Conservation (phyloP, 2,888 invertebrate genomes). For the Machimus rusticus region DNA sequence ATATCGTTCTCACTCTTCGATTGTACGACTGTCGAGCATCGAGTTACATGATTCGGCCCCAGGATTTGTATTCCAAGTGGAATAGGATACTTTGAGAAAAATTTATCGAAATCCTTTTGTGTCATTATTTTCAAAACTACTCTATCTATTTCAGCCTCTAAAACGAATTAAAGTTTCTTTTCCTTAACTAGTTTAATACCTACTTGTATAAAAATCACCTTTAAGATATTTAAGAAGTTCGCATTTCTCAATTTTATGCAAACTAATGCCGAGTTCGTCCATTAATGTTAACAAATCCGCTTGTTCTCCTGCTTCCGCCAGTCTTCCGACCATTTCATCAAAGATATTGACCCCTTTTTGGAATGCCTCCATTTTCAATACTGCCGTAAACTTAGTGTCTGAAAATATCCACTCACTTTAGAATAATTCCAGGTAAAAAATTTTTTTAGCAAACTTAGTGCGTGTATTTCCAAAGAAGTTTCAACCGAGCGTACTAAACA, state of each 20-base stretch:
- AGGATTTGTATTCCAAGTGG: background rate
- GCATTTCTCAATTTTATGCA: background rate
- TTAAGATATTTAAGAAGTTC: background rate
- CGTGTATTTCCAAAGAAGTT: too few relatives aligned
- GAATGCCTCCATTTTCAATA: background rate
- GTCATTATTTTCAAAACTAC: background rate
- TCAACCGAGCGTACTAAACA: too few relatives aligned
- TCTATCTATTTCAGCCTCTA: background rate
- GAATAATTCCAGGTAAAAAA: too few relatives aligned
- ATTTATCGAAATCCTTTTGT: background rate
- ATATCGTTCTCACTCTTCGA: too few relatives aligned
- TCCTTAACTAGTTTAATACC: background rate
- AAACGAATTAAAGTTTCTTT: background rate
- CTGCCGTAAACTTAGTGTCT: background rate
- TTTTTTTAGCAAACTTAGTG: too few relatives aligned
- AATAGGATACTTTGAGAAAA: background rate
- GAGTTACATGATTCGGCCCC: too few relatives aligned
- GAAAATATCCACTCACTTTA: too few relatives aligned
- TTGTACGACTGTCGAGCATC: too few relatives aligned
- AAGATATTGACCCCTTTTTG: background rate
- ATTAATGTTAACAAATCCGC: background rate
- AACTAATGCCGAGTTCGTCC: background rate
- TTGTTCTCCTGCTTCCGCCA: background rate
- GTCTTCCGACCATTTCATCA: background rate
- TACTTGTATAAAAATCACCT: background rate